phyloP scores from a whole-genome alignment of 2,797 vertebrate species.

The Echeneis naucrates region DNA sequence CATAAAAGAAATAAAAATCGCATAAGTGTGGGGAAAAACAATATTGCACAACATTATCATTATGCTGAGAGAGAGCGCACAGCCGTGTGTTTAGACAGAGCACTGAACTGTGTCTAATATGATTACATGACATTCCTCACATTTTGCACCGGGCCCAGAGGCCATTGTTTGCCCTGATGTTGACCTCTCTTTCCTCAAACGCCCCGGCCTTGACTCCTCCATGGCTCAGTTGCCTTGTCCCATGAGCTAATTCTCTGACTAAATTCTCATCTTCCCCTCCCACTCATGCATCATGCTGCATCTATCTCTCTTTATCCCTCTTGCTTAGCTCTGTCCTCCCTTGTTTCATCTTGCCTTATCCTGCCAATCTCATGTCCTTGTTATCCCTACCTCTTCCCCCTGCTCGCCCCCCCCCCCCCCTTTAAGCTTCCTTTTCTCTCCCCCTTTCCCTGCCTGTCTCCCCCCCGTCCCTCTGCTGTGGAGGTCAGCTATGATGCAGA shows the following conservation, averaged over 20 bases:
- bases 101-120: slow-evolving; percentile 75
- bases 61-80: slow-evolving; percentile 45
- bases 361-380: slow-evolving; percentile 79
- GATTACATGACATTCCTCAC: slow-evolving; percentile 79
- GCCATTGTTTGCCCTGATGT: slow-evolving; percentile 62
- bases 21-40: background rate
- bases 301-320: slow-evolving; percentile 70
- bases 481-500: slow-evolving; percentile 80
- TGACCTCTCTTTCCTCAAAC: slow-evolving; percentile 72
- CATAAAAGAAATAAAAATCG: background rate
- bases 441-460: slow-evolving; percentile 45
- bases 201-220: slow-evolving; percentile 66
- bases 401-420: slow-evolving; percentile 17
- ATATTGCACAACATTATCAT: slow-evolving; percentile 45
- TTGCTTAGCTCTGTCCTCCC: slow-evolving; percentile 68
- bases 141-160: slow-evolving; percentile 67
- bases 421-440: background rate
- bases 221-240: slow-evolving; percentile 59
- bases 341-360: slow-evolving; percentile 77
- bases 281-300: slow-evolving; percentile 65
- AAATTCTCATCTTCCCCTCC: slow-evolving; percentile 60
- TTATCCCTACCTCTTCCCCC: slow-evolving; percentile 61
- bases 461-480: slow-evolving; percentile 55
- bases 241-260: slow-evolving; percentile 59
- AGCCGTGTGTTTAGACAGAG: slow-evolving; percentile 67